Percentiles rank a stretch among this genome's conserved stretches.
These are phyloP conservation scores for Tipula unca DNA, from an alignment of 2,888 invertebrate species.

Conservation along the genomic window DNA sequence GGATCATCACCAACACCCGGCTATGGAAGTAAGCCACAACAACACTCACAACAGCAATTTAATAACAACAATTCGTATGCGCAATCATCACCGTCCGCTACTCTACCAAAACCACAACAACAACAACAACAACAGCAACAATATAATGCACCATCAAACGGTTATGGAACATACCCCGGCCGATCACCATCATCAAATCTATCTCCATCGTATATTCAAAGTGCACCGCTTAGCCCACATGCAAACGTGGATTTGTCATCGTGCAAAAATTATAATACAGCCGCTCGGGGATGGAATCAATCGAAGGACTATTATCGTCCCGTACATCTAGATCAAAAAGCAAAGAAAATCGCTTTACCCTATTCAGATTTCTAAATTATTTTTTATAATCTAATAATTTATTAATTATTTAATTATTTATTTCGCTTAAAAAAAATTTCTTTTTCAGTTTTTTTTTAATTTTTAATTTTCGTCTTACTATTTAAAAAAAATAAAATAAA, in stretches of 20 bases:
- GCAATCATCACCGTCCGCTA: not conserved
- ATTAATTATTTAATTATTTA: not conserved
- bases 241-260: slow-evolving; percentile 27
- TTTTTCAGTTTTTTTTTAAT: not conserved
- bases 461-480: not conserved
- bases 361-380: slow-evolving; percentile 48
- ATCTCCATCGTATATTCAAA: not conserved
- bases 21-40: slow-evolving; percentile 20
- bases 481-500: not conserved
- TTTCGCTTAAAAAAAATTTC: not conserved
- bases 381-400: not conserved
- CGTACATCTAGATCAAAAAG: slow-evolving; percentile 55
- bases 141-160: slow-evolving; percentile 9
- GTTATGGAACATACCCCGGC: not conserved
- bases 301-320: slow-evolving; percentile 61
- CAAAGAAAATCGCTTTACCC: slow-evolving; percentile 36
- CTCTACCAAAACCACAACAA: slow-evolving; percentile 22
- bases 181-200: not conserved
- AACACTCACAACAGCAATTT: not conserved
- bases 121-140: slow-evolving; percentile 18
- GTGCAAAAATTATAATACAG: slow-evolving; percentile 64
- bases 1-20: slow-evolving; percentile 25
- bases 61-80: not conserved
- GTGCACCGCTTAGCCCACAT: not conserved
- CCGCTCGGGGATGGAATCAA: slow-evolving; percentile 74